These are phyloP conservation scores for Drosophila subobscura DNA, from an alignment of 1,140 invertebrate species.

Conservation along the genomic window DNA sequence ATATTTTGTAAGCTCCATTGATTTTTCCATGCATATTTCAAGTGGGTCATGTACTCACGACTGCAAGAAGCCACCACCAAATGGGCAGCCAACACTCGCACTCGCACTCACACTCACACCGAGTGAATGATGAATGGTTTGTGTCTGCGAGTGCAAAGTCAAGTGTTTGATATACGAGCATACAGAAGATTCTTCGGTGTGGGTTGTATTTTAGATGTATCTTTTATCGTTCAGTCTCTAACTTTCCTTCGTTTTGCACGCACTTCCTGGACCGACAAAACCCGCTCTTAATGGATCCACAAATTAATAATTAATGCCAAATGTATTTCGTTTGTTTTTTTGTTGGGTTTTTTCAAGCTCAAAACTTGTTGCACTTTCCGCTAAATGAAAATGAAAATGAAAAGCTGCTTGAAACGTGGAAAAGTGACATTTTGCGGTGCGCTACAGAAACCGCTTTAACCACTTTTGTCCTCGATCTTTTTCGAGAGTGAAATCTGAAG, in stretches of 20 bases:
- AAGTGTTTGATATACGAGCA: no score
- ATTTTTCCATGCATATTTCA: slow-evolving; percentile 63
- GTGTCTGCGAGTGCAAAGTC: no score
- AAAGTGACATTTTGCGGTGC: slow-evolving; percentile 52
- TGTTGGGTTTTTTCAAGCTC: background rate
- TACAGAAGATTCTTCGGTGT: no score
- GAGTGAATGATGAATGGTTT: slow-evolving; percentile 22
- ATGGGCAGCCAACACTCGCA: no score
- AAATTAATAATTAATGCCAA: slow-evolving; percentile 62
- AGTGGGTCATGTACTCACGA: slow-evolving; percentile 55
- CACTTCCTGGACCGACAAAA: slow-evolving; percentile 46
- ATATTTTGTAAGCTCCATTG: slow-evolving; percentile 77
- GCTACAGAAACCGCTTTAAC: slow-evolving; percentile 48
- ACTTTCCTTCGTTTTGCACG: slow-evolving; percentile 8
- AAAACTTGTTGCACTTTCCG: slow-evolving; percentile 62
- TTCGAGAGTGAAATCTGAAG: slow-evolving; percentile 69
- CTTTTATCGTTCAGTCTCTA: no score
- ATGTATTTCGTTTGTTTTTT: slow-evolving; percentile 3
- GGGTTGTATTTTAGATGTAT: no score
- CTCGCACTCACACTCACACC: background rate
- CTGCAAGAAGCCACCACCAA: slow-evolving; percentile 20
- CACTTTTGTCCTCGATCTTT: slow-evolving; percentile 30
- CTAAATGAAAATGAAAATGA: slow-evolving; percentile 69
- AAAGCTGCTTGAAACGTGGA: slow-evolving; percentile 56
- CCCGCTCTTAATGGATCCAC: slow-evolving; percentile 36